phyloP scores from a whole-genome alignment of 2,888 invertebrate species.

The Phytoseiulus persimilis region DNA sequence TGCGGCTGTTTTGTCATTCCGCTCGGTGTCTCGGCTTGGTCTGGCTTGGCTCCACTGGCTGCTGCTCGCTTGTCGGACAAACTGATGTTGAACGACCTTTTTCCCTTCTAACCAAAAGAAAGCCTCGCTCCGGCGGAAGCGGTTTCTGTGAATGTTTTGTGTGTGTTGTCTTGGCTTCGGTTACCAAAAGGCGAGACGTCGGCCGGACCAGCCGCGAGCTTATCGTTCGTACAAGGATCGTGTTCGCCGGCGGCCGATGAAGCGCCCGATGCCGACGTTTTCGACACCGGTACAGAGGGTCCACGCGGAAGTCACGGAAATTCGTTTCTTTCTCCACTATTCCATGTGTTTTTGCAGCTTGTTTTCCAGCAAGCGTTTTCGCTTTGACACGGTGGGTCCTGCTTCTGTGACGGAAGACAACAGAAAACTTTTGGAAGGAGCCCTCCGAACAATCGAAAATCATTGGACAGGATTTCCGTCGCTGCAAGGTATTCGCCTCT shows the following conservation, averaged over 20 bases:
- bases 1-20: neutral
- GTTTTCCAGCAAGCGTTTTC: neutral
- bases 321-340: neutral
- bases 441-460: neutral
- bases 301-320: neutral
- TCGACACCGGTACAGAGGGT: neutral
- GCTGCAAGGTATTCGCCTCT: neutral
- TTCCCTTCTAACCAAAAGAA: neutral
- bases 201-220: neutral
- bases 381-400: neutral
- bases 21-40: neutral
- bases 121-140: conserved; percentile 5
- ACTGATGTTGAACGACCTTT: neutral
- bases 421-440: neutral
- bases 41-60: neutral
- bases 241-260: neutral
- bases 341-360: neutral
- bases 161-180: neutral
- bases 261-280: neutral
- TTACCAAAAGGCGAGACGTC: neutral
- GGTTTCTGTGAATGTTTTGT: conserved; percentile 5
- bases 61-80: neutral
- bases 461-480: neutral
- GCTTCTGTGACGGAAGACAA: neutral
- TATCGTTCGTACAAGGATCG: neutral